Evolutionary conservation across 2,888 invertebrate genomes (phyloP), one percentile per base, ranked within the genome.

Genomic region (Agapostemon virescens): DNA sequence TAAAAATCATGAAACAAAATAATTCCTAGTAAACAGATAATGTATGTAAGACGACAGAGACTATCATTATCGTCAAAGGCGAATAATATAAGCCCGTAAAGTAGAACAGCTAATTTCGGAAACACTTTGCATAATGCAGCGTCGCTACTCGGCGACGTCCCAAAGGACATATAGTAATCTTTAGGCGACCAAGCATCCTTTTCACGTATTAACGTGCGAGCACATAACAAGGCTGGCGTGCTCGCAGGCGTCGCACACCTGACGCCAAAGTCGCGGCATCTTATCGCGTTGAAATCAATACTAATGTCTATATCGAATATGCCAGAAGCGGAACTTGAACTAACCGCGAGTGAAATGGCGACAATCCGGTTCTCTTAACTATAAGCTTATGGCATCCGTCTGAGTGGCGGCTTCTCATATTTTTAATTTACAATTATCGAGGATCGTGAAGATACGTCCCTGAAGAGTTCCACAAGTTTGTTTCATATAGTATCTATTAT

Each of bases 101-200:
- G 26, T 78, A 38, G 15, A 6, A 15, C 36, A 45, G 17, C 30
- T n/a, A 45, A 45, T 67, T 70, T 49, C n/a, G 17, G 11, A 26
- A 49, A 52, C 58, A 38, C 33, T 49, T 26, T 77, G 61, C 68
- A 77, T 77, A 72, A 79, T 63, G 38, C 55, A 77, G 15, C 20
- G 9, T 23, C 45, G 38, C 30, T 66, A 30, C 15, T 20, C 30
- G 77, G 3, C 42, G 61, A 2, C 20, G 26, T 68, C 63, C 68
- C 68, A 36, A 45, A 67, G 52, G 71, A 71, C 15, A 20, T 30
- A 38, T 13, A 52, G n/a, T 75, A 58, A 45, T 78, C 66, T 64
- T 66, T 15, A 15, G 55, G 30, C 45, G 7, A 26, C 23, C 17
- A 30, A 4, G 36, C 38, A 17, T 17, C 52, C 61, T 52, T n/a